phyloP scores from a whole-genome alignment of 2,113 vertebrate genomes.

The Thunnus thynnus region DNA sequence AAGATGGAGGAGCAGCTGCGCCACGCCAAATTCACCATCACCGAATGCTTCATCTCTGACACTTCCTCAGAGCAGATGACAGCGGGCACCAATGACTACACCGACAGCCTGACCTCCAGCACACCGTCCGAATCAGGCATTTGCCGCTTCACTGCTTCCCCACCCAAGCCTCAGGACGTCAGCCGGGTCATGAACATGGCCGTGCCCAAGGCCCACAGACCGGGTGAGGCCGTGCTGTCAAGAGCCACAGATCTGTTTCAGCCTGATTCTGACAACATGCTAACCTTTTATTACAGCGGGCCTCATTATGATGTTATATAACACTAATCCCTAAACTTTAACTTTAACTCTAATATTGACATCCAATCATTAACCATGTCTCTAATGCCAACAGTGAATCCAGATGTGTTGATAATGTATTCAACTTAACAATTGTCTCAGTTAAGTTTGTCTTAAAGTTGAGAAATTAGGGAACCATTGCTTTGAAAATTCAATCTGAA shows the following conservation, averaged over 20 bases:
- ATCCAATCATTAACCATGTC: slow-evolving; percentile 11
- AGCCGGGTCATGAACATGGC: slow-evolving; percentile 97
- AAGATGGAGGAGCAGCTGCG: slow-evolving; percentile 99
- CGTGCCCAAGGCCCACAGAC: slow-evolving; percentile 97
- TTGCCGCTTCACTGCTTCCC: slow-evolving; percentile 98
- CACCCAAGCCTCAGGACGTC: slow-evolving; percentile 97
- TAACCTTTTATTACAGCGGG: not conserved
- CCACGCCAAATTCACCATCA: slow-evolving; percentile 99
- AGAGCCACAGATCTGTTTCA: not conserved
- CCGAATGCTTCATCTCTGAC: slow-evolving; percentile 99
- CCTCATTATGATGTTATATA: slow-evolving; percentile 7
- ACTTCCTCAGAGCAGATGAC: slow-evolving; percentile 98
- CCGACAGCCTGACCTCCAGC: slow-evolving; percentile 98
- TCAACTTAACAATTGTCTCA: not conserved
- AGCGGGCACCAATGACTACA: slow-evolving; percentile 98
- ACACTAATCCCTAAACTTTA: slow-evolving; percentile 32
- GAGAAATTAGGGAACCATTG: not conserved
- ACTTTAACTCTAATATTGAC: slow-evolving; percentile 16
- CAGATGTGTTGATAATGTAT: not conserved
- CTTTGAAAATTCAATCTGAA: not conserved
- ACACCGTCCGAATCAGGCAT: slow-evolving; percentile 98
- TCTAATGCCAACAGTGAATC: slow-evolving; percentile 8
- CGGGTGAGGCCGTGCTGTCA: slow-evolving; percentile 87
- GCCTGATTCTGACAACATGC: not conserved
- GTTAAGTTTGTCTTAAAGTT: slow-evolving; percentile 5